Percentiles rank a stretch among this genome's conserved stretches.
These are phyloP conservation scores for Scrobipalpa costella DNA, from an alignment of 2,888 invertebrate species.

Conservation along the genomic window DNA sequence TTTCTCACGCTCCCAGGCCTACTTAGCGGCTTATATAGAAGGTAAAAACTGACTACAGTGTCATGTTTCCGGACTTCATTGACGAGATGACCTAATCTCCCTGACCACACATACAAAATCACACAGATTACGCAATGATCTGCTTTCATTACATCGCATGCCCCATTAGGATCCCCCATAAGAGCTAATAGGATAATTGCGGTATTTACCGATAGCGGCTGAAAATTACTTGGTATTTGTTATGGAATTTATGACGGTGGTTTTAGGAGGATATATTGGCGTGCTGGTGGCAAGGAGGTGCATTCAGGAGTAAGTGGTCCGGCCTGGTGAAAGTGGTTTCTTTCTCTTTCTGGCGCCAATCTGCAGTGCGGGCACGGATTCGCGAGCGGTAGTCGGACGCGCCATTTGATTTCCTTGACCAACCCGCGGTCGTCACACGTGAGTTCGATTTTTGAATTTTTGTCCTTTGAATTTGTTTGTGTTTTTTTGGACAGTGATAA, in stretches of 20 bases:
- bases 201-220: constrained; percentile 62
- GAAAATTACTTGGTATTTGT: constrained; percentile 55
- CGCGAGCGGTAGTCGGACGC: constrained; percentile 39
- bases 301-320: constrained; percentile 70
- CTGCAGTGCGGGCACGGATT: constrained; percentile 43
- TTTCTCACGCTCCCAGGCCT: too few species aligned
- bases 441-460: constrained; percentile 36
- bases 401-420: constrained; percentile 50
- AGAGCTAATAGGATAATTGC: constrained; percentile 57
- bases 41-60: too few species aligned
- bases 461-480: constrained; percentile 13
- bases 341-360: constrained; percentile 54
- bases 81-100: not conserved
- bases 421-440: constrained; percentile 29
- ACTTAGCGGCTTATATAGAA: too few species aligned
- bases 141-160: constrained; percentile 35
- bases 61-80: not conserved
- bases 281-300: constrained; percentile 53
- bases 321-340: constrained; percentile 70
- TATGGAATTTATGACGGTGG: constrained; percentile 64
- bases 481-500: not conserved
- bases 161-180: constrained; percentile 68
- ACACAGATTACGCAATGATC: constrained; percentile 14
- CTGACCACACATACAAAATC: constrained; percentile 4
- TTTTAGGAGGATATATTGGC: constrained; percentile 57